Evolutionary conservation across 1,140 invertebrate genomes (phyloP).

Genomic region (Lordiphosa clarofinis): DNA sequence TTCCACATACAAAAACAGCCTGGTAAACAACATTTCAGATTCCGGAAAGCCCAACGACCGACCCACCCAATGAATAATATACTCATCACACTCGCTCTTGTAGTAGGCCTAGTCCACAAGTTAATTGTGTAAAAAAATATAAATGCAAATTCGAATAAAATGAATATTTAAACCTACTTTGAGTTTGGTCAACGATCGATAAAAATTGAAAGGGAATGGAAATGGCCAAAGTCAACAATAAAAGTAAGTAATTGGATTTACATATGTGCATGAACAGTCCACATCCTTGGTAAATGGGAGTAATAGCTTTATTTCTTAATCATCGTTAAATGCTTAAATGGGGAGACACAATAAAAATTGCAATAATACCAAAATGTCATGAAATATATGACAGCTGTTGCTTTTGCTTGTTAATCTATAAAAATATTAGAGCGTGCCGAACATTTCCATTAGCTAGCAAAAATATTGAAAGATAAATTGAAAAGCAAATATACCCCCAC

Average conservation of each 20-base stretch:
- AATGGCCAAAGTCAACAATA: conserved; percentile 10
- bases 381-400: too few species aligned
- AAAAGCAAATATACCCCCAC: too few species aligned
- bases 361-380: too few species aligned
- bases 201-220: conserved; percentile 3
- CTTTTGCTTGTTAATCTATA: too few species aligned
- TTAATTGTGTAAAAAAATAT: conserved; percentile 16
- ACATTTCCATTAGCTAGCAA: too few species aligned
- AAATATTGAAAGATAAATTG: too few species aligned
- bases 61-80: conserved; percentile 13
- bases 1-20: too few species aligned
- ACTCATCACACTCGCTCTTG: not conserved
- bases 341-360: conserved; percentile 6
- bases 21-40: conserved; percentile 6
- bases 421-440: too few species aligned
- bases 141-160: conserved; percentile 11
- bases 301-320: conserved; percentile 14
- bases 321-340: conserved; percentile 29
- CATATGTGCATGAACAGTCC: not conserved
- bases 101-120: conserved; percentile 6
- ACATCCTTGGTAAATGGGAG: conserved; percentile 1
- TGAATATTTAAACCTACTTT: conserved; percentile 6
- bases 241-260: conserved; percentile 8
- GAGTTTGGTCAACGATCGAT: conserved; percentile 2
- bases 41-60: conserved; percentile 8